A percentile compares a stretch with the other conserved stretches of the same genome.
Conservation (phyloP, 2,888 invertebrate genomes). For the Tyria jacobaeae region DNA sequence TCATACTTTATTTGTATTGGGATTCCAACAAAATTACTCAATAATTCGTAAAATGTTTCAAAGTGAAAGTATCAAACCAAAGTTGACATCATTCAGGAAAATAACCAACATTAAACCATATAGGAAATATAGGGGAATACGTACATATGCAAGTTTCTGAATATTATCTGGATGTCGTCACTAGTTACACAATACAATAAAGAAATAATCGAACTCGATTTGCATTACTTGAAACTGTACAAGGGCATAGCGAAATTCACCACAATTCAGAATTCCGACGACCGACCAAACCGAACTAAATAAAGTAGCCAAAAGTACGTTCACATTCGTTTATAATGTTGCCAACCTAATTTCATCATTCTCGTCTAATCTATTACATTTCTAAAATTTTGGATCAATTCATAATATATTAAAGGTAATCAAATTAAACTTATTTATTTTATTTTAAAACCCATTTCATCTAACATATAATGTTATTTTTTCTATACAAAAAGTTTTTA, state of each 20-base stretch:
- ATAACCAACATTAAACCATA: slow-evolving; percentile 44
- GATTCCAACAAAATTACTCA: slow-evolving; percentile 15
- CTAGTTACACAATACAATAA: slow-evolving; percentile 36
- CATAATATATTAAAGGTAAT: neutral
- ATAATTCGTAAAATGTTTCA: slow-evolving; percentile 38
- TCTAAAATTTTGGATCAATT: neutral
- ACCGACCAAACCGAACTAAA: slow-evolving; percentile 39
- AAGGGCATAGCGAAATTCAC: slow-evolving; percentile 28
- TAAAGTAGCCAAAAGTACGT: slow-evolving; percentile 14
- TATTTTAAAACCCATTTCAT: neutral
- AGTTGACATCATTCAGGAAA: slow-evolving; percentile 68
- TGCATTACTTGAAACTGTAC: slow-evolving; percentile 23
- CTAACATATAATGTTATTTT: neutral
- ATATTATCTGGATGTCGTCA: slow-evolving; percentile 27
- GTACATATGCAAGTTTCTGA: slow-evolving; percentile 43
- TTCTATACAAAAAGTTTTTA: no score
- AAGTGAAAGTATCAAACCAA: slow-evolving; percentile 66
- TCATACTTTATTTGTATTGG: neutral
- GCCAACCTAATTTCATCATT: neutral
- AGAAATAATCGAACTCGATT: slow-evolving; percentile 19
- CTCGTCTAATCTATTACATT: neutral
- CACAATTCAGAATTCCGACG: slow-evolving; percentile 34
- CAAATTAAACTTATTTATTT: neutral
- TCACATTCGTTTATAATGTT: slow-evolving; percentile 13
- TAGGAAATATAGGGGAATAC: slow-evolving; percentile 43